A percentile compares a stretch with the other conserved stretches of the same genome.
Evolutionary conservation across 2,113 vertebrate species (phyloP).

Genomic region (Polypterus senegalus): DNA sequence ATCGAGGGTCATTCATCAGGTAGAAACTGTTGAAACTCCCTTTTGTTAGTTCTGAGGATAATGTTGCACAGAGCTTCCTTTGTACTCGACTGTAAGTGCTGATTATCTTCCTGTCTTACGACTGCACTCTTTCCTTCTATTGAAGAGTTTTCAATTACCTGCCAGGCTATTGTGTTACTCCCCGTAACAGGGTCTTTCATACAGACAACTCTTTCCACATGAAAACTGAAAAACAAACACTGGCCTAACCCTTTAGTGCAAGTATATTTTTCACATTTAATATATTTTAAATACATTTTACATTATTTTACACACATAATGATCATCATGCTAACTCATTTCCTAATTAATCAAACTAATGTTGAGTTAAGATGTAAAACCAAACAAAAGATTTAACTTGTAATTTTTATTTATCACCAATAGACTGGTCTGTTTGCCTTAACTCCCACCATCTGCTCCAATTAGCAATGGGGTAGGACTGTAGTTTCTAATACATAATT

Average conservation of each 20-base stretch:
- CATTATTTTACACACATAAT: no score
- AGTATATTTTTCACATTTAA: neutral
- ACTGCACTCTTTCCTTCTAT: constrained; percentile 47
- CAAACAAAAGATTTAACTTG: no score
- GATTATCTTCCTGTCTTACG: constrained; percentile 37
- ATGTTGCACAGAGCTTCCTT: constrained; percentile 35
- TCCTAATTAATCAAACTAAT: no score
- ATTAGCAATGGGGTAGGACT: no score
- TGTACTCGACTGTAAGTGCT: constrained; percentile 31
- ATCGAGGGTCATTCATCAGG: no score
- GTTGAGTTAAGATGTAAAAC: no score
- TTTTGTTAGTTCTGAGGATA: neutral
- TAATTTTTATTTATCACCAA: no score
- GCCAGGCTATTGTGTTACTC: constrained; percentile 41
- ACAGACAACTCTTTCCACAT: constrained; percentile 4
- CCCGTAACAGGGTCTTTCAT: constrained; percentile 22
- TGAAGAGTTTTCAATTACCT: constrained; percentile 47
- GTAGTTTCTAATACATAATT: no score
- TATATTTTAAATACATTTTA: neutral
- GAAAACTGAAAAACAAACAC: neutral
- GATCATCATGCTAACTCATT: no score
- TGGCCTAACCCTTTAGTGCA: neutral
- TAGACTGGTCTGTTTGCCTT: no score
- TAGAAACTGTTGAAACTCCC: constrained; percentile 1
- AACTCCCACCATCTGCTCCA: no score